Evolutionary conservation across 2,113 vertebrate genomes (phyloP), one percentile per base, ranked within the genome.

Genomic region (Oreocharis arfaki): DNA sequence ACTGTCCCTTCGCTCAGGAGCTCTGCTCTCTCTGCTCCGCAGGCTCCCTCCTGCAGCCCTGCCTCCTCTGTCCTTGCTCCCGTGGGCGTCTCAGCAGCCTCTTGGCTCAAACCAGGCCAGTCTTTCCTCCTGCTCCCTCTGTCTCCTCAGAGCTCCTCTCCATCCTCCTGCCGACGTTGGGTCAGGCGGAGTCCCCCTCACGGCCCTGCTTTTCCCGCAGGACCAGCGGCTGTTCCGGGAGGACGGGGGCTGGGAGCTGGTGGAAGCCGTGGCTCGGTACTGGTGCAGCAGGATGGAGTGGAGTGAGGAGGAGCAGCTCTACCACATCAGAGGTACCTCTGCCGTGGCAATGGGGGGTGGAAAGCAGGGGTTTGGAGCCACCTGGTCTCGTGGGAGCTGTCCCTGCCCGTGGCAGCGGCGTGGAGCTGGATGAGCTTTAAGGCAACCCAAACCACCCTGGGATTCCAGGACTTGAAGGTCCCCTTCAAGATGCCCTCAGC

Each of bases 241-340:
- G 49, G 98, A 97, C 0, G 98, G 94, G 2, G 99, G 99, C 96
- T 99, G 98, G 97, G 95, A 98, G 12, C 98, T 99, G 95, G 98
- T 99, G 64, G 95, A 92, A 22, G 98, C 98, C 0, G 98, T 99
- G 88, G 99, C 99, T 17, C 98, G 98, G 93, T 99, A 99, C 87
- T 99, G 99, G 99, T 98, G 98, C 93, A 99, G 99, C 88, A 98
- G 99, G 52, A 99, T 98, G 20, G 98, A 97, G 52, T 99, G 99
- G 99, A 98, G 93, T 10, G 67, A 97, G 1, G 95, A 96, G 33
- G 99, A 99, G 46, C 96, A 98, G 50, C 95, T 97, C 70, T 99
- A 99, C 95, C 98, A 99, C 91, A 97, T 99, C 81, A 97, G 87
- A 92, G 99, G 99, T 99, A 94, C 89, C 27, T 44, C 55, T 57